Evolutionary conservation across 2,888 invertebrate genomes (phyloP).

Genomic region (Cyclophora punctaria): DNA sequence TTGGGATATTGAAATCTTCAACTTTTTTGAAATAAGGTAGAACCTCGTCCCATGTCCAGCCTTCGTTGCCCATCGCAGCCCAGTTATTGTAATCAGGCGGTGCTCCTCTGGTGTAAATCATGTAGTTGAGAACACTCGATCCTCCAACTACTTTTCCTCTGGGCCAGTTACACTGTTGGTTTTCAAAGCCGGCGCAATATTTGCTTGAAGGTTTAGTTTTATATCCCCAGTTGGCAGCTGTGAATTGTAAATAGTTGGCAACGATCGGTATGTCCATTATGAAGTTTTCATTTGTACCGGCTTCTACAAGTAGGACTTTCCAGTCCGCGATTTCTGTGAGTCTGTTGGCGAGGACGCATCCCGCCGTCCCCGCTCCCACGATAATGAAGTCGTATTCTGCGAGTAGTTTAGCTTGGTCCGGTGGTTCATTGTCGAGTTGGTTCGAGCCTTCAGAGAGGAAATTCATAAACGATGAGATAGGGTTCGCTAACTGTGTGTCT

Average conservation of each 20-base stretch:
- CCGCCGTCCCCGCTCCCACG: conserved; percentile 88
- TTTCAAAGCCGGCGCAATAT: conserved; percentile 84
- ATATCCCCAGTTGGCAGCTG: conserved; percentile 86
- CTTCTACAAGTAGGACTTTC: conserved; percentile 82
- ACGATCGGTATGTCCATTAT: conserved; percentile 85
- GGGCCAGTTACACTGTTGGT: conserved; percentile 85
- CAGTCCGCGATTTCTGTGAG: conserved; percentile 81
- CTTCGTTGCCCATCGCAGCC: conserved; percentile 80
- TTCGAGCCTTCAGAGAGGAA: conserved; percentile 71
- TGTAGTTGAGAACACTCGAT: conserved; percentile 85
- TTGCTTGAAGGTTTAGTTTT: conserved; percentile 83
- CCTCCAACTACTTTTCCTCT: conserved; percentile 90
- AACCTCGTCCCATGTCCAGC: conserved; percentile 84
- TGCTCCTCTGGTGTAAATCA: conserved; percentile 85
- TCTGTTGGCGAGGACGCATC: conserved; percentile 83
- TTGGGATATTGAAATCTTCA: conserved; percentile 80
- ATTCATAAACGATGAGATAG: conserved; percentile 66
- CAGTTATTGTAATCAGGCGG: conserved; percentile 84
- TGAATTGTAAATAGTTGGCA: conserved; percentile 82
- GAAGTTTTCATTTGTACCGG: conserved; percentile 80
- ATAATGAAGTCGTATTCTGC: conserved; percentile 84
- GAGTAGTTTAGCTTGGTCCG: conserved; percentile 61
- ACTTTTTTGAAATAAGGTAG: conserved; percentile 86
- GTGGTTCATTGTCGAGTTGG: conserved; percentile 70
- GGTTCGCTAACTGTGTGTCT: conserved; percentile 42